Conservation (phyloP, 2,113 vertebrate species). For the Aspiorhynchus laticeps region DNA sequence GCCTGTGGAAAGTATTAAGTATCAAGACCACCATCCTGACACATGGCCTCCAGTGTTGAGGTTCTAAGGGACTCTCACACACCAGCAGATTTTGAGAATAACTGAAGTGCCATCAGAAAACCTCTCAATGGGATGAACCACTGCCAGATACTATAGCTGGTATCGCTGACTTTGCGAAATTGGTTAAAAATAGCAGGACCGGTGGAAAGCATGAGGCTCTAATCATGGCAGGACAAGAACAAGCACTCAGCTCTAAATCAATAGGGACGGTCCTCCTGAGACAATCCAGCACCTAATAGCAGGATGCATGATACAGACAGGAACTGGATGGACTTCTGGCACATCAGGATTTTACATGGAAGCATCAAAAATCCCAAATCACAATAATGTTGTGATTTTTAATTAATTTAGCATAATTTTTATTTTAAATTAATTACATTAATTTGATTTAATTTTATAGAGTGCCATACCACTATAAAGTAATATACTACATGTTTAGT, state of each 20-base stretch:
- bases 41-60: background rate
- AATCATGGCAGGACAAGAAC: constrained; percentile 28
- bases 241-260: constrained; percentile 27
- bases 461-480: background rate
- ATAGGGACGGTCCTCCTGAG: constrained; percentile 7
- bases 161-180: constrained; percentile 5
- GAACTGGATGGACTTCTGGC: background rate
- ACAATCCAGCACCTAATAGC: constrained; percentile 20
- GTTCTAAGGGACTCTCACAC: background rate
- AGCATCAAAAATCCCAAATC: background rate
- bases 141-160: constrained; percentile 8
- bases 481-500: background rate
- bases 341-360: background rate
- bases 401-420: background rate
- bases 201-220: background rate
- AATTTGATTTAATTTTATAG: background rate
- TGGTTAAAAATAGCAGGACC: constrained; percentile 26
- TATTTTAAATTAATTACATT: background rate
- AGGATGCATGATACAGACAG: constrained; percentile 26
- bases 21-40: background rate
- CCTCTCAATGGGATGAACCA: constrained; percentile 12
- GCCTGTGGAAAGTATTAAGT: background rate
- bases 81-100: background rate
- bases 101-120: background rate
- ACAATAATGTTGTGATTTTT: background rate